Base-by-base conservation (phyloP, 2,113 vertebrate species). In the Trinectes maculatus region DNA sequence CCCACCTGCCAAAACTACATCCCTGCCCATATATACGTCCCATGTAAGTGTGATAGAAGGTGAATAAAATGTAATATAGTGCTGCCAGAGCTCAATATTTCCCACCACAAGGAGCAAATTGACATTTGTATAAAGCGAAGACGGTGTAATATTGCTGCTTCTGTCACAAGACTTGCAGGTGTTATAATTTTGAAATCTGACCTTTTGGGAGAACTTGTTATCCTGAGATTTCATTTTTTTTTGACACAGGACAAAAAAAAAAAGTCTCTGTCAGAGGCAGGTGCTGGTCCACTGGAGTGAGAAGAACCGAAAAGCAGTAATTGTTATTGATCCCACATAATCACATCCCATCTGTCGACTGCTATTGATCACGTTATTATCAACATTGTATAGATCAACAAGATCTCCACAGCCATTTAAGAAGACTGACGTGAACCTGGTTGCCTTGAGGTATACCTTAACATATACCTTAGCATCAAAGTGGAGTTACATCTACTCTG, bases 91-190 rank as follows among this genome's bases (percentile, higher is more conserved):
- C 21, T 36, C 24, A 48, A 22, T 74, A 64, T 37, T 46, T 70
- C 13, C 40, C 33, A 43, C 8, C n/a, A 46, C 10, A 61, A 49
- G 42, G 16, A 68, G 47, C n/a, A 42, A 70, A 67, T 16, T 66
- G 70, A 65, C 40, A 69, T 82, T 69, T 78, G 33, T 42, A 43
- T 72, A 24, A 62, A 79, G 18, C 56, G 3, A 33, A 21, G 33
- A 5, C 15, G 13, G 19, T 15, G 22, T 24, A 57, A 39, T 33
- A 60, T 63, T 44, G 24, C 4, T 56, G 9, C 62, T n/a, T 31
- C n/a, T 26, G 26, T 46, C 11, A 2, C 44, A 49, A 24, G 60
- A 42, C 55, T 70, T 61, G 34, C 12, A 70, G 34, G 49, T 58
- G 21, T 52, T 42, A 31, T 44, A 6, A 37, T 37, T 70, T 12